phyloP scores from a whole-genome alignment of 2,113 vertebrate species.

The Circaetus cinerascens region DNA sequence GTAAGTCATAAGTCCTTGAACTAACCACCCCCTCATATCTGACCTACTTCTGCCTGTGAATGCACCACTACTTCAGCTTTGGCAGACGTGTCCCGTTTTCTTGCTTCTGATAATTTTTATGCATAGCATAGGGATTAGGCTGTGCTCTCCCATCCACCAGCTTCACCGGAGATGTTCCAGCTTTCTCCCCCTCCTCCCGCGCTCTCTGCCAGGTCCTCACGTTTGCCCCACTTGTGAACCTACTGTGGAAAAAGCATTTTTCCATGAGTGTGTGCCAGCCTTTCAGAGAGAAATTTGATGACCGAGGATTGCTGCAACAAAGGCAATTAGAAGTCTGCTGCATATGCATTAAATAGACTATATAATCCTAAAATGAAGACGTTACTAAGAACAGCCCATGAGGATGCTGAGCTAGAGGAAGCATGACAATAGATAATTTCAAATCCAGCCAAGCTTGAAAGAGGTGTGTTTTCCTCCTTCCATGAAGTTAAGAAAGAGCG shows the following conservation, averaged over 20 bases:
- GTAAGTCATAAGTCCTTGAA: not conserved
- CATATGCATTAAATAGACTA: not conserved
- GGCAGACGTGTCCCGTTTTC: not conserved
- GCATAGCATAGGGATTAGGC: not conserved
- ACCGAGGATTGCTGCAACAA: not conserved
- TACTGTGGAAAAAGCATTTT: not conserved
- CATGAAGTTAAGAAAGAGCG: not conserved
- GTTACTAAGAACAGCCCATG: not conserved
- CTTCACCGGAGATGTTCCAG: not conserved
- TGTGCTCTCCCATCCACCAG: not conserved
- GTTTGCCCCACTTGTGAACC: not conserved
- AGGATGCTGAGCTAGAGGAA: constrained; percentile 36
- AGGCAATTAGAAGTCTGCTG: not conserved
- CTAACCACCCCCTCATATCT: not conserved
- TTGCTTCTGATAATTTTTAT: not conserved
- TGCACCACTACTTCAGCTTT: not conserved
- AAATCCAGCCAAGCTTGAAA: not conserved
- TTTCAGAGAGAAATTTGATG: not conserved
- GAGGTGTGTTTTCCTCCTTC: not conserved
- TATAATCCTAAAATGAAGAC: not conserved
- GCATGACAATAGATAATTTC: not conserved
- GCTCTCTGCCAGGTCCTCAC: not conserved
- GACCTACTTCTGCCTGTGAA: not conserved
- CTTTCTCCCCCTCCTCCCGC: not conserved
- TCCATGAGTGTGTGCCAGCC: not conserved